Base-by-base conservation (phyloP, 2,113 vertebrate genomes). In the Nerophis lumbriciformis region DNA sequence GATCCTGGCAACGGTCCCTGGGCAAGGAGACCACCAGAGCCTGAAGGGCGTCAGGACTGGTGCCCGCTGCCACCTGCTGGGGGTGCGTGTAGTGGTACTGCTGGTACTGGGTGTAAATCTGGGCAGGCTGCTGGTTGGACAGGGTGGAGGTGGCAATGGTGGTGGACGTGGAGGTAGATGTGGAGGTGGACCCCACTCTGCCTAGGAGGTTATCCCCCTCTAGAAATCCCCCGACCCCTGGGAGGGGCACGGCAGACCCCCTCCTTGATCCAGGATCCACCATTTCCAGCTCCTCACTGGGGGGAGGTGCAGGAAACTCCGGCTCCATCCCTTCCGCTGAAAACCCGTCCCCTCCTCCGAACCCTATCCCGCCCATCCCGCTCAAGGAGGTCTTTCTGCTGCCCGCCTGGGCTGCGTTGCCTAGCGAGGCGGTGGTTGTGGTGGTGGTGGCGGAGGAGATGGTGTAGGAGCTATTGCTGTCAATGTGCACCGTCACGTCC, bases 401-500 rank as follows among this genome's bases (percentile, higher is more conserved):
- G 63, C 82, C 74, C 5, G 60, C 64, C 60, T 59, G 91, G 63
- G 76, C 89, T 42, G 93, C 90, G 79, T 94, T 96, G 71, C 95
- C 93, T 77, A 98, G 88, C 90, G 87, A 90, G n/a, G 94, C 93
- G 53, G 95, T 94, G 45, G 91, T 93, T 35, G 91, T 90, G 7
- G 90, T 90, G 51, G 91, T 83, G 58, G 91, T 88, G 77, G 97
- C 92, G 0, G 97, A 95, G 51, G 97, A 98, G 66, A 98, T 93
- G 11, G 94, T 97, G 85, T 97, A 96, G 68, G 87, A 87, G 79
- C 95, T 99, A 77, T 95, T 94, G 87, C 90, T 95, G 88, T 98
- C 97, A 0, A 99, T 98, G 86, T 99, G 97, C 66, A 99, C 96
- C 0, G 95, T 99, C 75, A 99, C 97, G 0, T 98, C 96, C 65